Evolutionary conservation across 2,113 vertebrate species (phyloP).

Genomic region (Cynoglossus semilaevis): DNA sequence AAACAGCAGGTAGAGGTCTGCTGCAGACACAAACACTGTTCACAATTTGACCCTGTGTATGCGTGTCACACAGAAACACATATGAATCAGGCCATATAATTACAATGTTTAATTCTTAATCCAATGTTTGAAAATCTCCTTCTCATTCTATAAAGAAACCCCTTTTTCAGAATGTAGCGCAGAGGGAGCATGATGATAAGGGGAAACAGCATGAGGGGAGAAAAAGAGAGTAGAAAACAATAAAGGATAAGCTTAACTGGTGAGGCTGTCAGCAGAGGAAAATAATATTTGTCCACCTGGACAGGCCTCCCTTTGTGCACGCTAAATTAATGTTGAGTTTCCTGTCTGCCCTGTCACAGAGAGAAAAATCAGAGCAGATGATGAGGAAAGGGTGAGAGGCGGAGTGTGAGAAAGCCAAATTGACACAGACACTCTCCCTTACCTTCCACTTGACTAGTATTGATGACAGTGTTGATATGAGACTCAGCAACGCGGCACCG

Average conservation of each 20-base stretch:
- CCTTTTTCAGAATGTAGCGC: conserved; percentile 73
- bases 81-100: conserved; percentile 66
- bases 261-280: conserved; percentile 90
- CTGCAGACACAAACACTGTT: conserved; percentile 38
- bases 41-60: neutral
- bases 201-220: conserved; percentile 56
- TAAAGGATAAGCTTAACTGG: conserved; percentile 88
- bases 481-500: conserved; percentile 58
- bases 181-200: conserved; percentile 61
- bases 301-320: conserved; percentile 92
- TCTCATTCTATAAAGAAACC: conserved; percentile 66
- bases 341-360: conserved; percentile 93
- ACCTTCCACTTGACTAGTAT: conserved; percentile 88
- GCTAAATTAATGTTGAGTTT: conserved; percentile 98
- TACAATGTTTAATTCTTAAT: conserved; percentile 82
- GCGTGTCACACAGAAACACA: conserved; percentile 26
- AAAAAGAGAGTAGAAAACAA: conserved; percentile 70
- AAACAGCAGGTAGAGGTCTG: conserved; percentile 45
- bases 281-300: conserved; percentile 99
- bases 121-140: conserved; percentile 73
- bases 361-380: conserved; percentile 91
- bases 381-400: conserved; percentile 83
- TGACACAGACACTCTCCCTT: conserved; percentile 98
- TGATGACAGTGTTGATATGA: conserved; percentile 84
- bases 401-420: conserved; percentile 90